These are phyloP conservation scores for Lamellibrachia luymesi DNA, from an alignment of 1,140 invertebrate species.

Conservation along the genomic window DNA sequence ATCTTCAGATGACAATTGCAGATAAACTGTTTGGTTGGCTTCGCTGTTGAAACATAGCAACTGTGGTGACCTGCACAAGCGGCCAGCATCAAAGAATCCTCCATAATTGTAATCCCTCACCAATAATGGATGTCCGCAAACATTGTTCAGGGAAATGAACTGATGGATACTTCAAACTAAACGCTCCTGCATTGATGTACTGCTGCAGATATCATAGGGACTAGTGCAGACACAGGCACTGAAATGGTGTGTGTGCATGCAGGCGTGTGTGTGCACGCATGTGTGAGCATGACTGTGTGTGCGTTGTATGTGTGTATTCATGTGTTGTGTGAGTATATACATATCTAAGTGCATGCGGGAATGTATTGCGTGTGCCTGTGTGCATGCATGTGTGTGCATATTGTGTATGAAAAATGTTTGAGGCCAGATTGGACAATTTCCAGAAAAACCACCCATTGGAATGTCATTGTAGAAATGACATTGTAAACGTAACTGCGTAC, in stretches of 20 bases:
- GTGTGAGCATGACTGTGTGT: too few species aligned
- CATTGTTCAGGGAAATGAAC: neutral
- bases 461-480: neutral
- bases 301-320: too few species aligned
- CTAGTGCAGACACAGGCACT: too few species aligned
- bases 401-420: neutral
- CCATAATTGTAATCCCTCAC: neutral
- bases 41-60: neutral
- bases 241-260: too few species aligned
- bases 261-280: too few species aligned
- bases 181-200: neutral
- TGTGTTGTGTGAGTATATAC: neutral
- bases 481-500: too few species aligned
- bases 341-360: neutral
- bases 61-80: neutral
- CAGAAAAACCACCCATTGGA: neutral
- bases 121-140: neutral
- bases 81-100: neutral
- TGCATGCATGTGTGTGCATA: neutral
- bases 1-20: neutral
- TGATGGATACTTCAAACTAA: neutral
- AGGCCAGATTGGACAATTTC: neutral
- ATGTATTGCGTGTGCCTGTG: neutral
- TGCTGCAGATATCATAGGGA: neutral
- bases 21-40: neutral